Base-by-base conservation (phyloP, 2,797 vertebrate genomes). In the Pipistrellus pipistrellus region DNA sequence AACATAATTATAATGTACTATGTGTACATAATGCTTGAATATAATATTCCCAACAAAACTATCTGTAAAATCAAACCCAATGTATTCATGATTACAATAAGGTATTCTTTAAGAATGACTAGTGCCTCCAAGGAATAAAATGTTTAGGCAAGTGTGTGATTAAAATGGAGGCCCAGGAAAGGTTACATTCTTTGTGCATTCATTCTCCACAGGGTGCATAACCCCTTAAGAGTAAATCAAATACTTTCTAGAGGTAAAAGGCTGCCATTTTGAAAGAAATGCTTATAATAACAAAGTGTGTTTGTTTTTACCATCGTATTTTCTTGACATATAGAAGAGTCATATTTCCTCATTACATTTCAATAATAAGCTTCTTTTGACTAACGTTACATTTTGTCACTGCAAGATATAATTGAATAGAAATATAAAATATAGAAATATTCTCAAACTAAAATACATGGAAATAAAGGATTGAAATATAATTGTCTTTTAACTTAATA, bases 281-380 rank as follows among this genome's bases (percentile, higher is more conserved):
- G 3, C 94, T 85, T 97, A 57, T 20, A 96, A 68, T 53, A 97
- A n/a, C 75, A 90, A 18, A 93, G 62, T 0, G 0, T 53, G 18
- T 71, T 93, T 96, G 4, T 92, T 96, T 72, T 93, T 92, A 48
- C n/a, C 57, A 75, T 95, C 88, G 84, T 48, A 85, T 94, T 94
- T 88, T 32, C 38, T 95, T 97, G 89, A 94, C 53, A 96, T 84
- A 55, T 68, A 20, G 14, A 88, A 94, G 8, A 95, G 21, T 76
- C 90, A 5, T 3, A 92, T 76, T 95, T 81, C 18, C 55, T 97
- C 90, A 95, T 85, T 86, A 76, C 30, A 85, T 89, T 97, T 96
- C 83, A 96, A 53, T 91, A 97, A 95, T 30, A 96, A 97, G 93
- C 8, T 83, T 91, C 15, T 51, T 96, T 77, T 35, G 80, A 83